These are phyloP conservation scores for Tineola bisselliella DNA, from an alignment of 2,888 invertebrate species.

Conservation along the genomic window DNA sequence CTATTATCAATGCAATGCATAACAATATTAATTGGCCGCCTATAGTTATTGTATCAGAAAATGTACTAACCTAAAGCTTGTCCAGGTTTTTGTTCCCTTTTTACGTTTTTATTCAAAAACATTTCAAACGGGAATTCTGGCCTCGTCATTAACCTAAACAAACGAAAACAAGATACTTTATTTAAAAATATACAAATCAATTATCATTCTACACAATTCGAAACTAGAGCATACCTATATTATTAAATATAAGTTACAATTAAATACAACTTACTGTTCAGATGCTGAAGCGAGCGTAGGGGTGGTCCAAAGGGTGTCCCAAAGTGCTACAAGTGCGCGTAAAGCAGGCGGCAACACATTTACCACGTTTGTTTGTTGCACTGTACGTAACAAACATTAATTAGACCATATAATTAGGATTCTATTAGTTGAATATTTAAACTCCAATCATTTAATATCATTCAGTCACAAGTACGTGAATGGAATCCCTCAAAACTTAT, in stretches of 20 bases:
- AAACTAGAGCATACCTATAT: too few relatives aligned
- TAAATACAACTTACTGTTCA: slow-evolving; percentile 35
- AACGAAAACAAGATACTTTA: neutral
- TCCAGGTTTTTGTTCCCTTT: neutral
- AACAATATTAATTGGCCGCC: neutral
- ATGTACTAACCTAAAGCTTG: slow-evolving; percentile 1
- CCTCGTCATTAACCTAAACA: too few relatives aligned
- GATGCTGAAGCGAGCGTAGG: slow-evolving; percentile 45
- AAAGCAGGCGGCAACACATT: slow-evolving; percentile 87
- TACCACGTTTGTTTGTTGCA: slow-evolving; percentile 46
- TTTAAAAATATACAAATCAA: neutral
- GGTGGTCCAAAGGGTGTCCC: slow-evolving; percentile 83
- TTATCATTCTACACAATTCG: neutral
- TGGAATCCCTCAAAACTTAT: neutral
- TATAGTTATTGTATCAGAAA: slow-evolving; percentile 23
- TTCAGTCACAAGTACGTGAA: too few relatives aligned
- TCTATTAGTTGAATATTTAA: too few relatives aligned
- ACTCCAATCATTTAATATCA: too few relatives aligned
- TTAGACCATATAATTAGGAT: too few relatives aligned
- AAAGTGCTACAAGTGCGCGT: slow-evolving; percentile 86
- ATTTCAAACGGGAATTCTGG: too few relatives aligned
- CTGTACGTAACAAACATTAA: neutral
- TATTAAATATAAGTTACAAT: neutral
- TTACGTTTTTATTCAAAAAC: too few relatives aligned
- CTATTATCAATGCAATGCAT: neutral